These are phyloP conservation scores for Taxidea taxus DNA, from an alignment of 2,113 vertebrate species.

Conservation along the genomic window DNA sequence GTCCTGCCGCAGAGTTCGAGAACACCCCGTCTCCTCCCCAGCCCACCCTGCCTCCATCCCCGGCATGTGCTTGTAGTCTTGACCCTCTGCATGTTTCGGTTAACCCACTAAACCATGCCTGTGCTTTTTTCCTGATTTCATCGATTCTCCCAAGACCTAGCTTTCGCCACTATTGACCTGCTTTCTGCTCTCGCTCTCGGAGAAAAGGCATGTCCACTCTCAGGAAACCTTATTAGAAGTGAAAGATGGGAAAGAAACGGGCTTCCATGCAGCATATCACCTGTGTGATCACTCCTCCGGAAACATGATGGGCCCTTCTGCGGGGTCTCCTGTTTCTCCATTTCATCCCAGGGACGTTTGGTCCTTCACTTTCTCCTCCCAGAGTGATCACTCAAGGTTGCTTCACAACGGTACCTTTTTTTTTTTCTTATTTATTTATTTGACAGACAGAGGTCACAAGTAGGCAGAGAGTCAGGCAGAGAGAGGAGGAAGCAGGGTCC, in stretches of 20 bases:
- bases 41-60: rapidly evolving
- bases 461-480: too few relatives aligned
- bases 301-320: rapidly evolving
- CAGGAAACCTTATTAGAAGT: not conserved
- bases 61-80: not conserved
- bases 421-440: too few relatives aligned
- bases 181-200: not conserved
- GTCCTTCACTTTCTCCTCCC: not conserved
- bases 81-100: rapidly evolving
- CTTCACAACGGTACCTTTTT: not conserved
- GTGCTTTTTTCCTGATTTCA: not conserved
- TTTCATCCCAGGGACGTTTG: rapidly evolving
- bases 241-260: not conserved
- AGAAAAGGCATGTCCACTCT: not conserved
- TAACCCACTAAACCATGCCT: rapidly evolving
- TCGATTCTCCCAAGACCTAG: not conserved
- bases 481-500: too few relatives aligned
- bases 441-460: too few relatives aligned
- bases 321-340: not conserved
- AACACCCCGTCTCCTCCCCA: rapidly evolving
- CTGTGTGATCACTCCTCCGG: rapidly evolving
- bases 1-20: rapidly evolving
- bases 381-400: too few relatives aligned
- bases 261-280: not conserved
- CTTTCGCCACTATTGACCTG: not conserved